Conservation (phyloP, 37 sponge, comb jelly and placozoan genomes). For the Theonella swinhoei region DNA sequence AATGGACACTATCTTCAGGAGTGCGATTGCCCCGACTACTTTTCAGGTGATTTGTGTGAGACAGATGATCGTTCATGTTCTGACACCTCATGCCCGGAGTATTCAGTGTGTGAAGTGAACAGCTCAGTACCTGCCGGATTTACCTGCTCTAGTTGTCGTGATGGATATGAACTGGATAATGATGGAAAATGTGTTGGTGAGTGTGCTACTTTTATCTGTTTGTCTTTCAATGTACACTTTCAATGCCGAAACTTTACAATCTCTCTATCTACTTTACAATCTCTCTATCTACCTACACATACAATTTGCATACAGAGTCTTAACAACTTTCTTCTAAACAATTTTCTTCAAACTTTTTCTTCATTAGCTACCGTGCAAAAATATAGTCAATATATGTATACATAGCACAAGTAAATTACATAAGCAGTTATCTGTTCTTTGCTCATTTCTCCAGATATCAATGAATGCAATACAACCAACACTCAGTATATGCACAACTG, state of each 20-base stretch:
- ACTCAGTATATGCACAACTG: constrained; percentile 33
- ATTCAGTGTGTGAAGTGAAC: constrained; percentile 26
- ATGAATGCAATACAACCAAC: constrained; percentile 51
- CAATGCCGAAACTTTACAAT: background rate
- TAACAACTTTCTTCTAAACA: too few species aligned
- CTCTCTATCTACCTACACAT: too few species aligned
- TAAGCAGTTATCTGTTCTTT: too few species aligned
- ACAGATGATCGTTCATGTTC: constrained; percentile 32
- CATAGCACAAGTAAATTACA: too few species aligned
- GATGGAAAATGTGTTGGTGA: constrained; percentile 49
- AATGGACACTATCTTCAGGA: constrained; percentile 26
- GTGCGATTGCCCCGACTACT: constrained; percentile 26
- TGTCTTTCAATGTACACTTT: too few species aligned
- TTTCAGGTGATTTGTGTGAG: constrained; percentile 48
- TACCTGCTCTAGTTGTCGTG: constrained; percentile 17
- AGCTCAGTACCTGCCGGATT: constrained; percentile 18
- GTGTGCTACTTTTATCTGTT: background rate
- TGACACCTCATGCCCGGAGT: constrained; percentile 19
- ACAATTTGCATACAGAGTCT: too few species aligned
- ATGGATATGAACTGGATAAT: constrained; percentile 16
- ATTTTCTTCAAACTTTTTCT: too few species aligned
- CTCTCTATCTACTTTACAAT: background rate
- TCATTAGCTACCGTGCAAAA: too few species aligned
- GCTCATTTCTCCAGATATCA: constrained; percentile 63
- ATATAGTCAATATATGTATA: too few species aligned